Base-by-base conservation (phyloP, 2,797 vertebrate genomes). In the Anniella stebbinsi region DNA sequence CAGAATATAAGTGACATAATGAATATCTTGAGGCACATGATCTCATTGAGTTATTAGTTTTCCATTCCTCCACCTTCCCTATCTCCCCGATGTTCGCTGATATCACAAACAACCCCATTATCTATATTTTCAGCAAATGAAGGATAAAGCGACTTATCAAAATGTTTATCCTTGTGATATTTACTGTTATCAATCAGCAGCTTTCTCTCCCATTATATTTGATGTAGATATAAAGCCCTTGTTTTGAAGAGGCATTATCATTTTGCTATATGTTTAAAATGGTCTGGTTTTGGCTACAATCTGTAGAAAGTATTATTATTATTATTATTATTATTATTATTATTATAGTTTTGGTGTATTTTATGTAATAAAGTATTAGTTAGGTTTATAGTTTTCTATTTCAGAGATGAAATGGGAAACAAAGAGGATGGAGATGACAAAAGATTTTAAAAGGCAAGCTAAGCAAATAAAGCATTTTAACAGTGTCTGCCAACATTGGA, bases 121-220 rank as follows among this genome's bases (percentile, higher is more conserved):
- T 89, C 9, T 89, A 54, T 81, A 25, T 3, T 93, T 93, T 93
- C 69, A 88, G 13, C 0, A 1, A 93, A 89, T 54, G 69, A 88
- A 91, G 11, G 30, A 77, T 87, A 94, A 94, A 95, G 33, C 90
- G 3, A 87, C 72, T 91, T 91, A 93, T 66, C 45, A 96, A 92
- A 95, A 90, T 78, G 1, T 88, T 54, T 94, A 36, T 91, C 88
- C 88, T 90, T 4, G 1, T 80, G 2, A 86, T 88, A 4, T 88
- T 94, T 93, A 67, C 8, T 83, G 6, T 92, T 88, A 91, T 91
- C 78, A 92, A 13, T 94, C 67, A 89, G 9, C 78, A 78, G 6
- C 17, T 3, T 92, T 93, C 90, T 86, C 87, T 90, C 88, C 85
- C 3, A 36, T 93, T 96, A 94, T 75, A 54, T 94, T 94, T 94